Evolutionary conservation across 1,140 invertebrate genomes (phyloP).

Genomic region (Neomicropteryx cornuta): DNA sequence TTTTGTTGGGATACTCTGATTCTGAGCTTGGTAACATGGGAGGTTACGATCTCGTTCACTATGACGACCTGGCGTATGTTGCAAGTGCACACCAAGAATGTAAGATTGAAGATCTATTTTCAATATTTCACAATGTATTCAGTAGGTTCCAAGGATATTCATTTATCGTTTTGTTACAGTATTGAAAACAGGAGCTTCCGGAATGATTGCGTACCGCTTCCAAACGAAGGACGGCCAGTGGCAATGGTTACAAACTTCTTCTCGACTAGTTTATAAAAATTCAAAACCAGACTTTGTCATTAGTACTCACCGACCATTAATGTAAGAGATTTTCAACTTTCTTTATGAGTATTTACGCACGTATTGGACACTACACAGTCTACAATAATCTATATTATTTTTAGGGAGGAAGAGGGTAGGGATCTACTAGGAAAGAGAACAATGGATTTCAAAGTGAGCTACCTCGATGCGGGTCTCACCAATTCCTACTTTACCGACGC

Average conservation of each 20-base stretch:
- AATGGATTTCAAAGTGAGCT: slow-evolving; percentile 98
- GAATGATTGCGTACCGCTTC: slow-evolving; percentile 95
- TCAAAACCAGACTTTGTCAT: slow-evolving; percentile 99
- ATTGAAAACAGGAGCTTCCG: slow-evolving; percentile 94
- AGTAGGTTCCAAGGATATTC: not conserved
- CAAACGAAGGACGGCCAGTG: slow-evolving; percentile 88
- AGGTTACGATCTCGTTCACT: slow-evolving; percentile 95
- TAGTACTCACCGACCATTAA: slow-evolving; percentile 92
- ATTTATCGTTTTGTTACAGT: slow-evolving; percentile 52
- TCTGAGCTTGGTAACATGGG: slow-evolving; percentile 84
- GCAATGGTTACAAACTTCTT: slow-evolving; percentile 98
- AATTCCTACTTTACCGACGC: slow-evolving; percentile 82
- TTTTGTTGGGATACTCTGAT: slow-evolving; percentile 89
- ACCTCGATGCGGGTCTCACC: slow-evolving; percentile 83
- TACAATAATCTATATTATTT: slow-evolving; percentile 18
- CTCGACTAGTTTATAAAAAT: slow-evolving; percentile 95
- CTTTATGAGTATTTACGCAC: not conserved
- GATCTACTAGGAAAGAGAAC: slow-evolving; percentile 93
- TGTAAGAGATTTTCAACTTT: slow-evolving; percentile 52
- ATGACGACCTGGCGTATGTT: slow-evolving; percentile 93
- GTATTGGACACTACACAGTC: not conserved
- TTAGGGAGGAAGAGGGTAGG: slow-evolving; percentile 93
- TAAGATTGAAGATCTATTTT: too few relatives aligned
- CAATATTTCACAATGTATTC: not conserved
- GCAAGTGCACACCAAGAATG: slow-evolving; percentile 98